Evolutionary conservation across 2,113 vertebrate species (phyloP).

Genomic region (Camelus bactrianus): DNA sequence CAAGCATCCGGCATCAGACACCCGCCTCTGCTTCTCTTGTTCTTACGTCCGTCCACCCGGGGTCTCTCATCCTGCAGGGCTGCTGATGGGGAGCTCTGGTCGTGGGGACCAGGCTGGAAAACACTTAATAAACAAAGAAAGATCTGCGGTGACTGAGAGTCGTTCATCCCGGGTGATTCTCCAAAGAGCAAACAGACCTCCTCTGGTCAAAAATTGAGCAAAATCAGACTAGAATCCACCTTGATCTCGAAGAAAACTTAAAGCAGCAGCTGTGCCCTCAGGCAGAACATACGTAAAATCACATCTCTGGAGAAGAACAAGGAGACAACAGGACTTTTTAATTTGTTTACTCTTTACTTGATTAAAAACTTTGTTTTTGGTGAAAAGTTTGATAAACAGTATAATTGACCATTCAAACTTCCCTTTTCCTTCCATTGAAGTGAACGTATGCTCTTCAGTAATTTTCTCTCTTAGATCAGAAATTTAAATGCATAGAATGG

Average conservation of each 20-base stretch:
- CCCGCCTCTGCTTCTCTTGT: conserved; percentile 50
- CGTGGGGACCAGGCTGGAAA: background rate
- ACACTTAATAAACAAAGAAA: background rate
- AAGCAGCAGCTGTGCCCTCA: background rate
- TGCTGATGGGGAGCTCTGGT: background rate
- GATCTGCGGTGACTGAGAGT: background rate
- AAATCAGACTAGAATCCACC: background rate
- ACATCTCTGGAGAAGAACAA: background rate
- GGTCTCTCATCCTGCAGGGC: conserved; percentile 38
- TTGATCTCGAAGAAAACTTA: conserved; percentile 4
- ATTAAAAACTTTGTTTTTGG: background rate
- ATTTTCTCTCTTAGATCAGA: conserved; percentile 27
- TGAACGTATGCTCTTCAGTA: background rate
- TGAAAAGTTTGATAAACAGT: background rate
- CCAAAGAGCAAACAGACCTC: background rate
- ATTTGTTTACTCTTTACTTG: background rate
- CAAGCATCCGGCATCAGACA: conserved; percentile 21
- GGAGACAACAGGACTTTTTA: background rate
- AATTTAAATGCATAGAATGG: background rate
- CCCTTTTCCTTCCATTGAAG: background rate
- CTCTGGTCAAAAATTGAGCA: background rate
- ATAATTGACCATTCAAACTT: background rate
- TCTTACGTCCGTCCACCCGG: conserved; percentile 12
- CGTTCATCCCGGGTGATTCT: background rate
- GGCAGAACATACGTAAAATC: background rate